A percentile compares a stretch with the other conserved stretches of the same genome.
phyloP scores from a whole-genome alignment of 2,888 invertebrate genomes.

The Mesoligia furuncula region DNA sequence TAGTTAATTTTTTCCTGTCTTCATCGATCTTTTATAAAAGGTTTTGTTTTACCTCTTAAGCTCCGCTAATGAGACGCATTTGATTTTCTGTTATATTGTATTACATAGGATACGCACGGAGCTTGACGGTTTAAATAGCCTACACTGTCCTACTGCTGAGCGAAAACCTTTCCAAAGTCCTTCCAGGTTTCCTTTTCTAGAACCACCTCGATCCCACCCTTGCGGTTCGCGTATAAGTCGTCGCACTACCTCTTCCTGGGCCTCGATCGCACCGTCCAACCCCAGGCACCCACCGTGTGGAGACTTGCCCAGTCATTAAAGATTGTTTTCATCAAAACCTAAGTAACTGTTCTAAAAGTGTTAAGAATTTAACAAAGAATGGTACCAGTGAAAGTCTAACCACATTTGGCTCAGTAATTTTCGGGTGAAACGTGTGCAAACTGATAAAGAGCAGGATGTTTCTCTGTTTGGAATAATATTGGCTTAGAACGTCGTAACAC shows the following conservation, averaged over 20 bases:
- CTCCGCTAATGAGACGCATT: too few relatives aligned
- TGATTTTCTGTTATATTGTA: too few relatives aligned
- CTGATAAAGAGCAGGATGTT: conserved; percentile 13
- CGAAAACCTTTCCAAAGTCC: neutral
- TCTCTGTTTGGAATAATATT: neutral
- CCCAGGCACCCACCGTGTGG: neutral
- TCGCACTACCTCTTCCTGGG: neutral
- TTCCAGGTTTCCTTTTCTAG: neutral
- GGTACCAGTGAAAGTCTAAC: conserved; percentile 42
- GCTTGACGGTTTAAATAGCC: neutral
- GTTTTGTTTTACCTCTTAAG: too few relatives aligned
- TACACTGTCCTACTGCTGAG: neutral
- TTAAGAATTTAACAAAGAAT: conserved; percentile 35
- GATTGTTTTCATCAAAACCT: neutral
- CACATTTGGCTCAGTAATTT: conserved; percentile 42
- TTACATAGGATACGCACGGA: too few relatives aligned
- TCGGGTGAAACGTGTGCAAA: conserved; percentile 27
- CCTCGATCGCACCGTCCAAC: neutral
- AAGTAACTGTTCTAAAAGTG: conserved; percentile 18
- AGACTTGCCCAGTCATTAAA: neutral
- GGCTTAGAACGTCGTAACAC: neutral
- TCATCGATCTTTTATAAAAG: neutral
- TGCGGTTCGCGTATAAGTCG: neutral
- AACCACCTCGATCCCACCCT: neutral
- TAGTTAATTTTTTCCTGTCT: neutral